phyloP scores from a whole-genome alignment of 2,797 vertebrate species.

The Ambastaia sidthimunki region DNA sequence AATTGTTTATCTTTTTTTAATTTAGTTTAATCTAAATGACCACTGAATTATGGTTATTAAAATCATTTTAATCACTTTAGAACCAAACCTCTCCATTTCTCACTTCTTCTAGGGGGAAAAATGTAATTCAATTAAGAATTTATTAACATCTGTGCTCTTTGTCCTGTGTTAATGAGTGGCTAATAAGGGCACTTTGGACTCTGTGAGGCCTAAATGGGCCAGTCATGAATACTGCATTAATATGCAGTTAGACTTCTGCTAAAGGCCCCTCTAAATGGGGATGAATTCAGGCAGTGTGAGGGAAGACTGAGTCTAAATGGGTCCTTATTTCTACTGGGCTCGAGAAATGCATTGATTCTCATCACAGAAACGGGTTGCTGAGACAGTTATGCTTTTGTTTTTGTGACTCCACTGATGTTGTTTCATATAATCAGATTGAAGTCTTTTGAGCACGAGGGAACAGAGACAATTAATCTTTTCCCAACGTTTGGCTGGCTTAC shows the following conservation, averaged over 20 bases:
- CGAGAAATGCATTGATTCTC: slow-evolving; percentile 20
- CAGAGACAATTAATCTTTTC: slow-evolving; percentile 26
- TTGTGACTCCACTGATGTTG: slow-evolving; percentile 29
- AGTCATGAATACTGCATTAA: slow-evolving; percentile 61
- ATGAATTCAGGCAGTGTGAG: slow-evolving; percentile 41
- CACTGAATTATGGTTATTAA: slow-evolving; percentile 23
- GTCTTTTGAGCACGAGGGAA: slow-evolving; percentile 20
- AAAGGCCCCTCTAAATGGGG: slow-evolving; percentile 39
- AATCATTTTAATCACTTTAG: slow-evolving; percentile 49
- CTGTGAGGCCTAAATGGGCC: slow-evolving; percentile 53
- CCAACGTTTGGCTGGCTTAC: slow-evolving; percentile 16
- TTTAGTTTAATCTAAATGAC: not conserved
- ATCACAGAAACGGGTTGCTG: not conserved
- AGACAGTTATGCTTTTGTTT: slow-evolving; percentile 39
- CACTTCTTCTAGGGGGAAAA: slow-evolving; percentile 31
- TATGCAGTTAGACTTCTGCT: slow-evolving; percentile 48
- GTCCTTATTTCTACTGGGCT: slow-evolving; percentile 23
- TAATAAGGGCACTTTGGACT: slow-evolving; percentile 60
- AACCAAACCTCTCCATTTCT: slow-evolving; percentile 30
- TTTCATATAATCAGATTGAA: slow-evolving; percentile 40
- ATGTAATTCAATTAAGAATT: slow-evolving; percentile 60
- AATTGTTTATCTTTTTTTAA: not conserved
- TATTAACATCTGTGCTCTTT: slow-evolving; percentile 58
- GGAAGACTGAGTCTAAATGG: slow-evolving; percentile 38
- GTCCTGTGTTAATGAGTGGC: slow-evolving; percentile 59